These are phyloP conservation scores for Reticulitermes lucifugus DNA, from an alignment of 2,888 invertebrate species.

Conservation along the genomic window DNA sequence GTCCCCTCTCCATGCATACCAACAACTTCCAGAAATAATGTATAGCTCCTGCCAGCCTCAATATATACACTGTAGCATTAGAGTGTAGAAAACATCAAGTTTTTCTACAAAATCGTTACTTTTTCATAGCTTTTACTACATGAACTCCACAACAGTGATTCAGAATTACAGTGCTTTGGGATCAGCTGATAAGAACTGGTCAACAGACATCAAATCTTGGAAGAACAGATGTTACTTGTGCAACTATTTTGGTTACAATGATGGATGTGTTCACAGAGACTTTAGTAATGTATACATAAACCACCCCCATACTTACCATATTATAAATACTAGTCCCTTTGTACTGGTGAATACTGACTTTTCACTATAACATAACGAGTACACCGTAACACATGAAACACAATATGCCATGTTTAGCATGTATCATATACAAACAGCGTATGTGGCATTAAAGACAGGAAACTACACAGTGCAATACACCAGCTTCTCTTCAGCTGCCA, in stretches of 20 bases:
- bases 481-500: background rate
- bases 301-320: slow-evolving; percentile 2
- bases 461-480: background rate
- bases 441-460: background rate
- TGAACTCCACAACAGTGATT: too few relatives aligned
- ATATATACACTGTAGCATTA: too few relatives aligned
- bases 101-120: too few relatives aligned
- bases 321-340: background rate
- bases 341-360: background rate
- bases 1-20: too few relatives aligned
- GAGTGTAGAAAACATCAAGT: too few relatives aligned
- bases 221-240: slow-evolving; percentile 6
- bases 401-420: background rate
- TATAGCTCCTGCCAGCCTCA: too few relatives aligned
- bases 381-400: background rate
- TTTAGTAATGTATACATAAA: background rate
- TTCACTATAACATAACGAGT: background rate
- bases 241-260: slow-evolving; percentile 34
- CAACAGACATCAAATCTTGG: background rate
- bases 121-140: too few relatives aligned
- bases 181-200: too few relatives aligned
- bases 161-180: too few relatives aligned
- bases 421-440: background rate
- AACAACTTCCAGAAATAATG: too few relatives aligned
- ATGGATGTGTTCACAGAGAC: slow-evolving; percentile 35